Conservation (phyloP, 1,140 invertebrate species). For the Pseudoatta argentina region DNA sequence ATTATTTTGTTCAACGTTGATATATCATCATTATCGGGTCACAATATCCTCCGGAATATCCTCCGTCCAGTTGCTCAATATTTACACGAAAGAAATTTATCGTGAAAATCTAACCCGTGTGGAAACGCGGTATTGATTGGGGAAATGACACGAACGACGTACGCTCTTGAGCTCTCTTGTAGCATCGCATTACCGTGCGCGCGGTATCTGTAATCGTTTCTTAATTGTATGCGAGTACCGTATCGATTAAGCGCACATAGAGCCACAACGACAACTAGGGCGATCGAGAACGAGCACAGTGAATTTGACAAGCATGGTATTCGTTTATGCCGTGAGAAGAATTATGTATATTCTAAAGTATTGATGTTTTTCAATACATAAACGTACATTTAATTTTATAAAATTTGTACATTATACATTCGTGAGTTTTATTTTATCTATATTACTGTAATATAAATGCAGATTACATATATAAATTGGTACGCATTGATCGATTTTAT, state of each 20-base stretch:
- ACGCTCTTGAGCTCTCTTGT: slow-evolving; percentile 25
- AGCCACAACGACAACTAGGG: slow-evolving; percentile 22
- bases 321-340: not conserved
- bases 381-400: not conserved
- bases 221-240: slow-evolving; percentile 63
- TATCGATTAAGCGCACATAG: slow-evolving; percentile 58
- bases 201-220: slow-evolving; percentile 34
- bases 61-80: not conserved
- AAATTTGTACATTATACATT: not conserved
- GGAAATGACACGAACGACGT: slow-evolving; percentile 10
- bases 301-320: not conserved
- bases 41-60: not conserved
- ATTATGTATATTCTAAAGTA: not conserved
- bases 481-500: not conserved
- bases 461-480: not conserved
- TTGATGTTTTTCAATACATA: not conserved
- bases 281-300: not conserved
- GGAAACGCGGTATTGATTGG: slow-evolving; percentile 38
- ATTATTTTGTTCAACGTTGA: slow-evolving; percentile 5
- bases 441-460: not conserved
- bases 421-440: not conserved
- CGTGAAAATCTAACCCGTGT: not conserved
- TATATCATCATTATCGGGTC: not conserved
- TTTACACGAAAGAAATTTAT: slow-evolving; percentile 4
- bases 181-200: not conserved